Base-by-base conservation (phyloP, 2,888 invertebrate species). In the Octodonta nipae region DNA sequence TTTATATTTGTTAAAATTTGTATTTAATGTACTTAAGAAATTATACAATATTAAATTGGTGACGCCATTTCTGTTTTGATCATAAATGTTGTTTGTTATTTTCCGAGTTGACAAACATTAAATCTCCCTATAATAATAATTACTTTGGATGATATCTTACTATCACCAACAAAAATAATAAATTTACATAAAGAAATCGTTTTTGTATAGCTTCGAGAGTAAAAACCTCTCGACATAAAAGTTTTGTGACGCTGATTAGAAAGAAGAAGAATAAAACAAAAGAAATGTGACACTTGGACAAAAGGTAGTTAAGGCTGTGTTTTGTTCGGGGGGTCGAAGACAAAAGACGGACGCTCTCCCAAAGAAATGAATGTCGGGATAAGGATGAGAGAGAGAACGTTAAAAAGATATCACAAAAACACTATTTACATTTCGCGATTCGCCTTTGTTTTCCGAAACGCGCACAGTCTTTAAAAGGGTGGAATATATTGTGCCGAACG, bases 321-420 rank as follows among this genome's bases (percentile, higher is more conserved):
- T 60, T 60, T 60, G 59, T 60, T 59, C 50, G 54, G 54, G 46
- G n/a, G n/a, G n/a, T n/a, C 43, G 46, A 41, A 50, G 49, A 59
- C 56, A 58, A 58, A 60, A 58, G 58, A 59, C 57, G 57, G 56
- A 54, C 54, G 51, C 49, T 50, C 42, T 52, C 56, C 52, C 57
- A 59, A 60, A 61, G 60, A 60, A 60, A 60, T 60, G 59, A 59
- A 59, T 58, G 56, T 54, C 48, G 46, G 50, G 55, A 55, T 56
- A 55, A 55, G 55, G 53, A n/a, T n/a, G n/a, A n/a, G n/a, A n/a
- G n/a, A n/a, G n/a, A 53, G 52, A 43, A 43, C 58, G 57, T 61
- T 61, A 61, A 61, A 61, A 61, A 61, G 61, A 61, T 61, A 61
- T 60, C 58, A 60, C 61, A 61, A 60, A 61, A 61, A 61, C 61